These are phyloP conservation scores for Sphenodon punctatus DNA, from an alignment of 2,797 vertebrate species.

Conservation along the genomic window DNA sequence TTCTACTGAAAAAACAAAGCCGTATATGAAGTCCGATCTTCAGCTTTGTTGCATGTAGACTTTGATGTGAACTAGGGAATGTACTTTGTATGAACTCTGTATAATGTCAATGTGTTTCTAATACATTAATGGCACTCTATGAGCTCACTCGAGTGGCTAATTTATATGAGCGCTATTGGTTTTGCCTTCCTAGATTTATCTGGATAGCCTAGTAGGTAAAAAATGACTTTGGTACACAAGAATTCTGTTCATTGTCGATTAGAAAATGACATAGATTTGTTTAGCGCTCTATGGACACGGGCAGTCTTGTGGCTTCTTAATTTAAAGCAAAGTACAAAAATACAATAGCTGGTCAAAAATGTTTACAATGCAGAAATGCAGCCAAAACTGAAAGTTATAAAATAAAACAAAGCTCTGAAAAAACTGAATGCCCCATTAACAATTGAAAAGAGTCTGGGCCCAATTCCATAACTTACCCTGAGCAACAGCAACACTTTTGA, in stretches of 20 bases:
- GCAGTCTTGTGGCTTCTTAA: neutral
- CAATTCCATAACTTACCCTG: no score
- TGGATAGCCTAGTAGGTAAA: neutral
- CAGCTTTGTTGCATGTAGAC: neutral
- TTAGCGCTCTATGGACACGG: neutral
- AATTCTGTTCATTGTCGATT: neutral
- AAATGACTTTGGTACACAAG: neutral
- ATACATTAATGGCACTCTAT: neutral
- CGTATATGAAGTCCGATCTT: neutral
- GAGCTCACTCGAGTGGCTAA: neutral
- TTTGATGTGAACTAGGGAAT: neutral
- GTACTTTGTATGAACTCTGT: conserved; percentile 7
- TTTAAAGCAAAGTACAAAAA: neutral
- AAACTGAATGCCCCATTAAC: neutral
- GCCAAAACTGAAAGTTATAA: conserved; percentile 1
- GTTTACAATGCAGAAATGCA: neutral
- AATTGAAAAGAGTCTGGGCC: no score
- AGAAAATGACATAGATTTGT: neutral
- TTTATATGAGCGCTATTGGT: neutral
- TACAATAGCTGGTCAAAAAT: neutral
- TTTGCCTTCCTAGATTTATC: neutral
- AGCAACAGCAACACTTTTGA: no score
- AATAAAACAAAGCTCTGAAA: neutral
- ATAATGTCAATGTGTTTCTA: neutral
- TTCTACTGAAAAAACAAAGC: neutral